These are phyloP conservation scores for Achatina immaculata DNA, from an alignment of 1,140 invertebrate species.

Conservation along the genomic window DNA sequence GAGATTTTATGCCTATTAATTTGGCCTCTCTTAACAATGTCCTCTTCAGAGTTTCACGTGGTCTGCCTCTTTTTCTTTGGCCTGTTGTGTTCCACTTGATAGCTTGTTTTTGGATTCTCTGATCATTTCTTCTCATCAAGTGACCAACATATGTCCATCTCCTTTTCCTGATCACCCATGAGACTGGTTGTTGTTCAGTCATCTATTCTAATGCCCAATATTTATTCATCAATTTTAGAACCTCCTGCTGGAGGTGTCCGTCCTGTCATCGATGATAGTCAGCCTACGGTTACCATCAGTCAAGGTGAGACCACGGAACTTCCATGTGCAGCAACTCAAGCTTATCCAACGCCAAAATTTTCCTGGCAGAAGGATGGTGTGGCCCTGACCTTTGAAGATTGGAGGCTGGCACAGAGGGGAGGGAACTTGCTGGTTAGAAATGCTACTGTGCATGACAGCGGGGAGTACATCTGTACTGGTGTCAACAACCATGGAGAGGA, in stretches of 20 bases:
- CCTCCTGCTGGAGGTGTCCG: constrained; percentile 56
- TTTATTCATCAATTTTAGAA: constrained; percentile 50
- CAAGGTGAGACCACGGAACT: constrained; percentile 77
- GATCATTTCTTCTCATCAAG: too few relatives aligned
- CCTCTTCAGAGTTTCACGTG: too few relatives aligned
- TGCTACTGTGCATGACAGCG: constrained; percentile 88
- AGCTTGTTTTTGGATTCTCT: too few relatives aligned
- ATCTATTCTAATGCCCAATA: too few relatives aligned
- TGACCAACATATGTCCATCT: too few relatives aligned
- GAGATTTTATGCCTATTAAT: too few relatives aligned
- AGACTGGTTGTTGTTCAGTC: too few relatives aligned
- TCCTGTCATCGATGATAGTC: constrained; percentile 56
- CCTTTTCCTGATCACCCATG: too few relatives aligned
- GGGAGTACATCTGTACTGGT: constrained; percentile 93
- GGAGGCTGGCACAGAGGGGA: constrained; percentile 76
- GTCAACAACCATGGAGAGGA: constrained; percentile 94
- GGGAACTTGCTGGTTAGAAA: constrained; percentile 93
- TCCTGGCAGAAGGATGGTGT: constrained; percentile 76
- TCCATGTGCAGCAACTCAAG: constrained; percentile 81
- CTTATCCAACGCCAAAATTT: constrained; percentile 71
- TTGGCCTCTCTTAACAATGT: too few relatives aligned
- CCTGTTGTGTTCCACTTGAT: too few relatives aligned
- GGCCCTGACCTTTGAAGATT: constrained; percentile 72
- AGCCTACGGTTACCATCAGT: constrained; percentile 68
- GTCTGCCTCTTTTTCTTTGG: too few relatives aligned